Evolutionary conservation across 2,888 invertebrate genomes (phyloP), one percentile per base, ranked within the genome.

Genomic region (Julus scanicus): DNA sequence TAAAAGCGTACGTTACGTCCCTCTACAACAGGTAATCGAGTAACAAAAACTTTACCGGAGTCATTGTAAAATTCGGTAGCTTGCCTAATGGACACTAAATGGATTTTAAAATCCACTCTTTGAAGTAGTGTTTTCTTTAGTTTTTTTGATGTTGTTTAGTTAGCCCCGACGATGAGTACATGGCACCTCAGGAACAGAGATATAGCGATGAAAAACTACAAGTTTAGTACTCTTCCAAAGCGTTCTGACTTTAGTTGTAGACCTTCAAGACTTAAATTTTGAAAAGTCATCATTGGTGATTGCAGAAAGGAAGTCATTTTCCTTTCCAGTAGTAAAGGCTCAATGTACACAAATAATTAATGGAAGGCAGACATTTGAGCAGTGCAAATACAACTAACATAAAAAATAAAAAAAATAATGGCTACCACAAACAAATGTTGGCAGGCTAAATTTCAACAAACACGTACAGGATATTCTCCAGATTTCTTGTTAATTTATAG

Each of bases 61-160:
- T 29, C 71, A 71, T 71, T 71, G 71, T 71, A 71, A 71, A 71
- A 71, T 71, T 29, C 71, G 71, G 71, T 20, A 71, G 71, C 71
- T 20, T 71, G 71, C n/a, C 71, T 71, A 71, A 71, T 71, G 71
- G 71, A 71, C 20, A 71, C 71, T 71, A 71, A 71, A 71, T 71
- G 71, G 71, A 71, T 71, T 71, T 71, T 71, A 29, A 71, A 29
- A 71, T 71, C 71, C 71, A 71, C 71, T 71, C 71, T 71, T 71
- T 71, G 71, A 71, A 71, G 71, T 71, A 71, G 20, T 71, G 71
- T 71, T 71, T 71, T 71, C 71, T 71, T 71, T 71, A 29, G 20
- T 71, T 71, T 71, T 71, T 71, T 71, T 29, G n/a, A 8, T 29
- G 71, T 71, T 71, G 71, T 71, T 71, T 71, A 71, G 71, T 71